Conservation (phyloP, 2,888 invertebrate genomes). For the Pristionchus arcanus region DNA sequence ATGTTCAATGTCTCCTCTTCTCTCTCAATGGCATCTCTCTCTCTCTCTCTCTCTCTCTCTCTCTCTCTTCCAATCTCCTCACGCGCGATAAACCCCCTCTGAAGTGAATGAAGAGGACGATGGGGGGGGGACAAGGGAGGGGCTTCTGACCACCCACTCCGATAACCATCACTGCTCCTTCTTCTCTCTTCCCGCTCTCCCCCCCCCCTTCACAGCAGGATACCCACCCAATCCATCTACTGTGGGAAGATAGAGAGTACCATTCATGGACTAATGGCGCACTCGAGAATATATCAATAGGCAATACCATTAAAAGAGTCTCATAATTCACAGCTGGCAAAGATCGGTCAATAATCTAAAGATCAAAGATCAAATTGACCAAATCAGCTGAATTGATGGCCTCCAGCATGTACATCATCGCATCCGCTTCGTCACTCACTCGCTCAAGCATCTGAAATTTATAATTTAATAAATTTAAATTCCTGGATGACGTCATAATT, state of each 20-base stretch:
- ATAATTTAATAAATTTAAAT: background rate
- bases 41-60: constrained; percentile 21
- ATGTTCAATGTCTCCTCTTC: constrained; percentile 45
- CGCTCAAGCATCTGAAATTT: constrained; percentile 70
- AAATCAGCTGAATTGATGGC: constrained; percentile 97
- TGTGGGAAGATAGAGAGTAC: constrained; percentile 3
- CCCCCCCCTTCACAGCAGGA: constrained; percentile 30
- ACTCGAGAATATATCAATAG: constrained; percentile 14
- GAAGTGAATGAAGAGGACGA: background rate
- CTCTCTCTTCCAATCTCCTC: constrained; percentile 26
- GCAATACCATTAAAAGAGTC: background rate
- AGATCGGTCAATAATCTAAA: background rate
- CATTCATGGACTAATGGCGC: constrained; percentile 20
- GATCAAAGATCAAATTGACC: constrained; percentile 83
- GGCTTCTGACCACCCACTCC: constrained; percentile 31
- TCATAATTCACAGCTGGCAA: background rate
- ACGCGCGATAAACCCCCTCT: constrained; percentile 22
- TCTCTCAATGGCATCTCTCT: constrained; percentile 22
- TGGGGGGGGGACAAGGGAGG: background rate
- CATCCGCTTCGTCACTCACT: constrained; percentile 69
- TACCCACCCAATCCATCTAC: constrained; percentile 20
- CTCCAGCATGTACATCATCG: constrained; percentile 86
- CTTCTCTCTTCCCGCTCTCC: background rate
- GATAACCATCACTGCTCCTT: constrained; percentile 22
- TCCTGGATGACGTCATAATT: background rate